Evolutionary conservation across 64 coral and sea anemone species (phyloP).

Genomic region (Montipora foliosa): DNA sequence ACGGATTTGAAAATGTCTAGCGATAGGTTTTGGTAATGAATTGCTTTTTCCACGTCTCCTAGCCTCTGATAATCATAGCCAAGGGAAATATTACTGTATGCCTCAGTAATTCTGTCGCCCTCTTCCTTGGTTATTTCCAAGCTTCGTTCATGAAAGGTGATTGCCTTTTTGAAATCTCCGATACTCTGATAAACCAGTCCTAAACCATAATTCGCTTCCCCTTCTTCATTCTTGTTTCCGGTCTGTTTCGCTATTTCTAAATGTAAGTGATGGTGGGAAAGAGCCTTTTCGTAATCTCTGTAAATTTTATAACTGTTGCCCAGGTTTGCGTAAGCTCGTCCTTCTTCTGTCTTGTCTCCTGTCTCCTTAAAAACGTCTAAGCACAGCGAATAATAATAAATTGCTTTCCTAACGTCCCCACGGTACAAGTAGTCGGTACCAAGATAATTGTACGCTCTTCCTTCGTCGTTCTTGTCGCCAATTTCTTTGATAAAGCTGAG

Average conservation of each 20-base stretch:
- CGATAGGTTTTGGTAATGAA: background rate
- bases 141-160: background rate
- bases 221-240: background rate
- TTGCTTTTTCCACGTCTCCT: background rate
- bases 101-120: background rate
- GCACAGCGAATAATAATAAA: background rate
- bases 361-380: background rate
- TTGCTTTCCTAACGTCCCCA: background rate
- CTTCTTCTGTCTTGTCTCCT: background rate
- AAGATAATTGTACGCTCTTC: background rate
- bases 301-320: background rate
- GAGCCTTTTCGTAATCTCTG: background rate
- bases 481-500: background rate
- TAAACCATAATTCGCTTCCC: background rate
- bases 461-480: background rate
- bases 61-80: slow-evolving; percentile 5
- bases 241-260: background rate
- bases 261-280: background rate
- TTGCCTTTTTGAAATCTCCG: slow-evolving; percentile 9
- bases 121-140: slow-evolving; percentile 15
- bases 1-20: background rate
- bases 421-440: background rate
- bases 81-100: background rate
- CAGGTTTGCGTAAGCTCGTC: background rate
- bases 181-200: background rate